Evolutionary conservation across 1,140 invertebrate genomes (phyloP).

Genomic region (Hesperophylax magnus): DNA sequence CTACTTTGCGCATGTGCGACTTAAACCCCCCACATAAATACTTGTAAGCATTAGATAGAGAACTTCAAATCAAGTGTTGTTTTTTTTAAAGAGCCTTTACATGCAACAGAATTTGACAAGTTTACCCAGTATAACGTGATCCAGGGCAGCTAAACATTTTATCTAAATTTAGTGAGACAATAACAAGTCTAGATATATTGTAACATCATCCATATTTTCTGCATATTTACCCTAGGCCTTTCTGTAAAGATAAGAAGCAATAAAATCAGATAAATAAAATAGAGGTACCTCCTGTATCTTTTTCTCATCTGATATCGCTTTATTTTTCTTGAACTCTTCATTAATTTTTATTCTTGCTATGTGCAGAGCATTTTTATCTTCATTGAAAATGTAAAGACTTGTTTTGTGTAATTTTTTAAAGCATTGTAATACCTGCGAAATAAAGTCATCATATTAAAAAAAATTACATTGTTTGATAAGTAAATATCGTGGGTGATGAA

Average conservation of each 20-base stretch:
- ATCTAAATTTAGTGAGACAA: no score
- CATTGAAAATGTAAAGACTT: constrained; percentile 73
- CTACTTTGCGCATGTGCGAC: no score
- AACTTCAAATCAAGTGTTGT: no score
- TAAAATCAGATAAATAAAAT: background rate
- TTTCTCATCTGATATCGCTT: constrained; percentile 68
- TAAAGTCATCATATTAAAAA: constrained; percentile 24
- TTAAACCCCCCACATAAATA: no score
- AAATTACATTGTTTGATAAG: background rate
- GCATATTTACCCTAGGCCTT: no score
- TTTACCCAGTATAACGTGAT: no score
- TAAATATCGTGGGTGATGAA: background rate
- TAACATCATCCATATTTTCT: no score
- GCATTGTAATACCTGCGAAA: constrained; percentile 72
- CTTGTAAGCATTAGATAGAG: no score
- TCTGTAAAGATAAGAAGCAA: background rate
- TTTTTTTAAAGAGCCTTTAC: no score
- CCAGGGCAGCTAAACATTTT: no score
- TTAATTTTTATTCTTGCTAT: constrained; percentile 76
- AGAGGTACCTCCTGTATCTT: constrained; percentile 72
- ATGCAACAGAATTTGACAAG: no score
- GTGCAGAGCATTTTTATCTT: constrained; percentile 72
- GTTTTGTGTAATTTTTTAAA: constrained; percentile 79
- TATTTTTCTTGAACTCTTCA: constrained; percentile 76
- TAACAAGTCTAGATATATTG: no score